Percentiles rank a stretch among this genome's conserved stretches.
phyloP scores from a whole-genome alignment of 2,888 invertebrate genomes.

The Orthosia gracilis region DNA sequence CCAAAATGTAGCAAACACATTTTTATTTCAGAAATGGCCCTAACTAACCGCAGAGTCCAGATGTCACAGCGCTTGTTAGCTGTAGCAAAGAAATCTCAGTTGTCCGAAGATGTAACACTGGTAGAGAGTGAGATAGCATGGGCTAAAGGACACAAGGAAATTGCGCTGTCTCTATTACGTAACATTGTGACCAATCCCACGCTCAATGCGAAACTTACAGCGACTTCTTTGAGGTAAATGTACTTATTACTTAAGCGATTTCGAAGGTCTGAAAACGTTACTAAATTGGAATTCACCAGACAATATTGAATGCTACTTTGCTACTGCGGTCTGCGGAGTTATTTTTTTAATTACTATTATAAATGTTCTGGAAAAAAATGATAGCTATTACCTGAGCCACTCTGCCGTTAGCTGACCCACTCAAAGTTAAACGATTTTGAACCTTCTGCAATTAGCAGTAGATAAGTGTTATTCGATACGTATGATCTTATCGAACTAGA shows the following conservation, averaged over 20 bases:
- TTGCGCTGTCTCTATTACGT: conserved; percentile 85
- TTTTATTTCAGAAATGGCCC: conserved; percentile 85
- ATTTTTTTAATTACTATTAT: no score
- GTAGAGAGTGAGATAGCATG: conserved; percentile 87
- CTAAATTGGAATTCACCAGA: neutral
- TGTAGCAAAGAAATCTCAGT: conserved; percentile 80
- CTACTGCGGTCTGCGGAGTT: no score
- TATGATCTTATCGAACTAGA: no score
- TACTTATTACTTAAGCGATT: neutral
- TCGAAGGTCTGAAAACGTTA: neutral
- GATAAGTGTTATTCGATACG: no score
- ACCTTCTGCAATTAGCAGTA: no score
- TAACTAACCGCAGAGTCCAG: conserved; percentile 89
- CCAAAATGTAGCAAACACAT: neutral
- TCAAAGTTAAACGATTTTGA: no score
- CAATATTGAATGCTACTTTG: neutral
- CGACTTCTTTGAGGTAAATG: conserved; percentile 83
- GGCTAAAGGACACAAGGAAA: conserved; percentile 87
- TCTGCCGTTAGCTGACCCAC: no score
- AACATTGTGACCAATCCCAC: conserved; percentile 78
- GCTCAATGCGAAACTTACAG: conserved; percentile 76
- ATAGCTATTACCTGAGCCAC: no score
- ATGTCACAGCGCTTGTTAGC: conserved; percentile 90
- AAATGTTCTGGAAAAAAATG: no score
- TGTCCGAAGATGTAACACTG: conserved; percentile 79